Evolutionary conservation across 2,888 invertebrate species (phyloP).

Genomic region (Mythimna lalbum): DNA sequence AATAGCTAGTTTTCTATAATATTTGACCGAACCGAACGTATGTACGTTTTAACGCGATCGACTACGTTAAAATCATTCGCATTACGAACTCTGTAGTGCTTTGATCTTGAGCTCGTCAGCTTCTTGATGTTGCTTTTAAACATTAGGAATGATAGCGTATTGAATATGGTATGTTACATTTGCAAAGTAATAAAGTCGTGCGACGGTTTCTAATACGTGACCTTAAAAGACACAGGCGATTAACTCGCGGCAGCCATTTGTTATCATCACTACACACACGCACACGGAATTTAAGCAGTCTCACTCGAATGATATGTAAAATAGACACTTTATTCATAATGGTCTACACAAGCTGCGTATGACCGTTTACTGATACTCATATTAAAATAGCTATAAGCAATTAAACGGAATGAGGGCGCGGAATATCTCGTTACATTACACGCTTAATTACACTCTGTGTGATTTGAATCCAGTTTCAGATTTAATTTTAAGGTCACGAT

Average conservation of each 20-base stretch:
- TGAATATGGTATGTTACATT: constrained; percentile 13
- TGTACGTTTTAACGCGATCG: too few species aligned
- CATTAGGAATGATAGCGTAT: constrained; percentile 14
- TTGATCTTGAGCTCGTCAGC: neutral
- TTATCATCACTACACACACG: constrained; percentile 69
- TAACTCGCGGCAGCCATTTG: constrained; percentile 64
- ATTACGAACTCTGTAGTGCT: neutral
- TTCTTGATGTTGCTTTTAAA: constrained; percentile 17
- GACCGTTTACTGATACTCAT: constrained; percentile 54
- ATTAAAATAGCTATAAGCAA: constrained; percentile 60
- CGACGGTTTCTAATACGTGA: constrained; percentile 54
- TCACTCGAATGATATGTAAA: constrained; percentile 56
- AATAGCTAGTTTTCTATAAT: too few species aligned
- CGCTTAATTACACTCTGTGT: constrained; percentile 59
- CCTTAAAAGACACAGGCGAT: constrained; percentile 63
- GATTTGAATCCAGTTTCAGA: constrained; percentile 62
- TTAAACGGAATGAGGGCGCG: constrained; percentile 59
- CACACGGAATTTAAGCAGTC: constrained; percentile 54
- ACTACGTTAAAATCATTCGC: too few species aligned
- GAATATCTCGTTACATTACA: constrained; percentile 62
- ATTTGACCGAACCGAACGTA: too few species aligned
- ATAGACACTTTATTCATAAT: constrained; percentile 43
- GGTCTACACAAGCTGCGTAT: constrained; percentile 47
- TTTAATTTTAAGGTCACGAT: constrained; percentile 62
- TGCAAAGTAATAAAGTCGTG: constrained; percentile 45